Conservation (phyloP, 2,113 vertebrate genomes). For the Corythaixoides concolor region DNA sequence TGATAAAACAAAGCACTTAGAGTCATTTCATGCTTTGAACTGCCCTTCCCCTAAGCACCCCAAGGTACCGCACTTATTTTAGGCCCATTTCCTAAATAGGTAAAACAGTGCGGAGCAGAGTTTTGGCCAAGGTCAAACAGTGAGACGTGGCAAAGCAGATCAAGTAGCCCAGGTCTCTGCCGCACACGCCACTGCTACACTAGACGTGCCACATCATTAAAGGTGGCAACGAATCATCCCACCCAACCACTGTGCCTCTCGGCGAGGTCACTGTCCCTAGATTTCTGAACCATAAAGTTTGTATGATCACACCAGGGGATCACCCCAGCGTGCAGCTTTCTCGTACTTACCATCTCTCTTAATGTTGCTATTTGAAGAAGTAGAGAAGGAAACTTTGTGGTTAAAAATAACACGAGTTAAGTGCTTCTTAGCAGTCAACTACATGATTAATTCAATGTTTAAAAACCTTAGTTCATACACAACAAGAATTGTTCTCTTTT, state of each 20-base stretch:
- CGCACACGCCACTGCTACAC: accelerated
- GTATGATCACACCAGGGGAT: neutral
- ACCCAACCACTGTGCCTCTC: neutral
- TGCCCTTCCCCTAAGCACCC: neutral
- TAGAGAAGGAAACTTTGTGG: neutral
- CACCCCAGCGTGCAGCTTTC: accelerated
- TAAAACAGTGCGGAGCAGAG: neutral
- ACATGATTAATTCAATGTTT: neutral
- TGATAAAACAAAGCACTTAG: neutral
- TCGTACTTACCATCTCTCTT: neutral
- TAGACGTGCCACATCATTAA: neutral
- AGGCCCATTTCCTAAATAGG: neutral
- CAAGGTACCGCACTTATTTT: neutral
- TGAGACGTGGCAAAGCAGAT: neutral
- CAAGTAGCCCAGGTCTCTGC: neutral
- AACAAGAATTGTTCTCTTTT: neutral
- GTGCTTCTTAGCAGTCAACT: neutral
- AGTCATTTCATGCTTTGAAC: neutral
- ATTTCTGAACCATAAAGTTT: neutral
- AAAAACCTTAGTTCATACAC: neutral
- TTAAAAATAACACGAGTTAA: neutral
- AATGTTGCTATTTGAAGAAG: neutral
- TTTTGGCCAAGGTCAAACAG: neutral
- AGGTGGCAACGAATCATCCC: neutral
- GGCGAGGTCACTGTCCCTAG: neutral